phyloP scores from a whole-genome alignment of 2,797 vertebrate species.

The Hozukius guyotensis region DNA sequence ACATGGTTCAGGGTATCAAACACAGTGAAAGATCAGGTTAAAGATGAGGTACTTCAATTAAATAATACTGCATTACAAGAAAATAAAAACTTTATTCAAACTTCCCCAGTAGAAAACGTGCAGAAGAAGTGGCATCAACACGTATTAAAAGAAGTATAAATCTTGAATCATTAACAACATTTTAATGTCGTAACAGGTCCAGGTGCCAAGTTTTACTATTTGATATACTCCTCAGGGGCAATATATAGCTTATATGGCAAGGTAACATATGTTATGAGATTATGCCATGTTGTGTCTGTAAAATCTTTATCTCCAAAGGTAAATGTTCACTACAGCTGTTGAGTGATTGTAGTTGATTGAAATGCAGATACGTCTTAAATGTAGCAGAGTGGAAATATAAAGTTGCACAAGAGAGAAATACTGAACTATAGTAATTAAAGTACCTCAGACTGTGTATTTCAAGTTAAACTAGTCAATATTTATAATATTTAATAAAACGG shows the following conservation, averaged over 20 bases:
- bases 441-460: background rate
- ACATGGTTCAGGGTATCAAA: background rate
- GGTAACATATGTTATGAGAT: background rate
- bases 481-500: background rate
- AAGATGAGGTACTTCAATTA: background rate
- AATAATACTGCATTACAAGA: background rate
- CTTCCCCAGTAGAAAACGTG: background rate
- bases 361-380: background rate
- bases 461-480: background rate
- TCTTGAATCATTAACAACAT: background rate
- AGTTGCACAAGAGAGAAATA: background rate
- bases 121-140: background rate
- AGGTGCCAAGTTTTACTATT: background rate
- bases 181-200: background rate
- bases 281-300: background rate
- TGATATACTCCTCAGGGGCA: background rate
- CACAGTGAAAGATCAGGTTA: background rate
- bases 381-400: background rate
- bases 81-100: background rate
- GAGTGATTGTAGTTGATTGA: background rate
- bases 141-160: background rate
- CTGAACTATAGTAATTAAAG: background rate
- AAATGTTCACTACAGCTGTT: conserved; percentile 9
- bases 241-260: background rate
- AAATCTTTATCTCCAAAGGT: conserved; percentile 13